Base-by-base conservation (phyloP, 2,113 vertebrate genomes). In the Podiceps cristatus region DNA sequence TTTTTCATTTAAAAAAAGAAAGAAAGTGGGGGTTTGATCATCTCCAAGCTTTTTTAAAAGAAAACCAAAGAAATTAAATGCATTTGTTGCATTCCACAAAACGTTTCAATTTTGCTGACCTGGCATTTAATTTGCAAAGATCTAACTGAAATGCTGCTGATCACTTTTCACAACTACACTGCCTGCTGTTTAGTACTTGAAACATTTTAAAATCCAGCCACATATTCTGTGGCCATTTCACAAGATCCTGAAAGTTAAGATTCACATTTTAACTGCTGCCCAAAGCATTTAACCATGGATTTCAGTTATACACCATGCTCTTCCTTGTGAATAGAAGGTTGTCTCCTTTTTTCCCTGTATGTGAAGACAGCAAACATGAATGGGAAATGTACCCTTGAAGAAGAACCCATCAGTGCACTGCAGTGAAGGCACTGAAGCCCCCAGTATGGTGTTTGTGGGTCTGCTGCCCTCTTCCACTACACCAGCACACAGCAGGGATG, bases 201-300 rank as follows among this genome's bases (percentile, higher is more conserved):
- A 91, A 94, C 60, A 29, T 50, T 95, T 88, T 90, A 64, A 86
- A 95, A 82, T 90, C 69, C 0, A 4, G 35, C 45, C 56, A 52
- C 60, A 44, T 77, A 83, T 90, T 95, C 94, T 90, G 78, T 88
- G 67, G 67, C 75, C n/a, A 74, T 90, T 92, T 95, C 91, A 92
- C 55, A 92, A 88, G 82, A 86, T 72, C 73, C 35, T 13, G 60
- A 60, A 79, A 90, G 44, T 62, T 93, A 56, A 56, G 63, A 53
- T 44, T 73, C 78, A 86, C 37, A 69, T 93, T 86, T 94, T 62
- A 90, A 73, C 18, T 53, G 49, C 62, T 88, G 49, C 27, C 52
- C 44, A 59, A 88, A 93, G 29, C 4, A 0, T 80, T 94, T 77
- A 83, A 28, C 28, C 18, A 45, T 25, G 29, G 28, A 76, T 52